These are phyloP conservation scores for Choreutis nemorana DNA, from an alignment of 2,888 invertebrate genomes.

Conservation along the genomic window DNA sequence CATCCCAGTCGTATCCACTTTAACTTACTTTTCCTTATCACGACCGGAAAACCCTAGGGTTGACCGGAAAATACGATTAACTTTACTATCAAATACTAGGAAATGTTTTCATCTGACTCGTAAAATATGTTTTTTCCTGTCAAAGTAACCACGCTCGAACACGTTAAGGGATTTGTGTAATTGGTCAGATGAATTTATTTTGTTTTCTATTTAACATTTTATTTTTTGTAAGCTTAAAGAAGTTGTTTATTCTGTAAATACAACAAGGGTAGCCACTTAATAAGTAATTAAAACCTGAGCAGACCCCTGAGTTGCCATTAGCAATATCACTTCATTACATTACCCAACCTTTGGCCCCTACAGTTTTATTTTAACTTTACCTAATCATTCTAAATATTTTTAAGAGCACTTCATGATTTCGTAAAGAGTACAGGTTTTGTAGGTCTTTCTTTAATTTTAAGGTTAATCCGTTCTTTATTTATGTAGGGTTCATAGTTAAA, in stretches of 20 bases:
- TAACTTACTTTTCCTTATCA: too few species aligned
- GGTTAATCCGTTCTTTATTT: too few species aligned
- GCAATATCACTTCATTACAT: background rate
- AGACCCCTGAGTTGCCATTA: background rate
- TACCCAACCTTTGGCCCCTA: background rate
- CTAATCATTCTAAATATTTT: too few species aligned
- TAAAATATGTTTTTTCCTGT: background rate
- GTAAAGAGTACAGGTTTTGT: too few species aligned
- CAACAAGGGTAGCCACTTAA: background rate
- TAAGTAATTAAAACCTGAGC: too few species aligned
- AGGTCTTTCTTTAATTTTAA: too few species aligned
- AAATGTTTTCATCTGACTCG: background rate
- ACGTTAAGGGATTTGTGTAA: background rate
- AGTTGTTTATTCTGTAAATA: background rate
- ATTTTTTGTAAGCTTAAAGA: background rate
- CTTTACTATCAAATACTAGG: too few species aligned
- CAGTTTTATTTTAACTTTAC: background rate
- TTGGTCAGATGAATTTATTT: background rate
- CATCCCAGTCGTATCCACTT: too few species aligned
- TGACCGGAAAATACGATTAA: too few species aligned
- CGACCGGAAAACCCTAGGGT: too few species aligned
- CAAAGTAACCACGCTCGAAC: background rate
- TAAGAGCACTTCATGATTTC: too few species aligned
- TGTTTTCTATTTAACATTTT: background rate
- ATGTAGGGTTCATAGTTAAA: too few species aligned